Conservation (phyloP, 2,113 vertebrate genomes). For the Epinephelus moara region DNA sequence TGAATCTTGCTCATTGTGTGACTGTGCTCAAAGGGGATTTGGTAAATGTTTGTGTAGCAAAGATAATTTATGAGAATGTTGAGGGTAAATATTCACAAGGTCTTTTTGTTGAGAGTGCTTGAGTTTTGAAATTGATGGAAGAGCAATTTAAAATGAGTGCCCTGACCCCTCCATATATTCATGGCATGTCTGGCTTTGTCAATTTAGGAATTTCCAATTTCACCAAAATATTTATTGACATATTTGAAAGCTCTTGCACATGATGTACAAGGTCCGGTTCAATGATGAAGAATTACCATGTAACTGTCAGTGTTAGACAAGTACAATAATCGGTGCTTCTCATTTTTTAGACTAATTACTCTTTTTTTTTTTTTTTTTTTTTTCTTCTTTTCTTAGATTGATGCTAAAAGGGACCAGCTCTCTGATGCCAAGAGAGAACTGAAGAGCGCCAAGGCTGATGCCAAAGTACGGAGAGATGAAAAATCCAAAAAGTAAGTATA, state of each 20-base stretch:
- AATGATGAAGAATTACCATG: background rate
- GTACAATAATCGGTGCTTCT: background rate
- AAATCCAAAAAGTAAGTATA: constrained; percentile 94
- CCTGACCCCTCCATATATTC: background rate
- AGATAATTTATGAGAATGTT: background rate
- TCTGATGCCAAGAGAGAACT: constrained; percentile 93
- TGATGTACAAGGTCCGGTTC: background rate
- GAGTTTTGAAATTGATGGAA: background rate
- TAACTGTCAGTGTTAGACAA: background rate
- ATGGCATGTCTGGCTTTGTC: background rate
- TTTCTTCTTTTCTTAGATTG: constrained; percentile 85
- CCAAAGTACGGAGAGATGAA: constrained; percentile 95
- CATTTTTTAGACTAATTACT: background rate
- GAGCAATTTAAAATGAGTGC: background rate
- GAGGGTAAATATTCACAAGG: background rate
- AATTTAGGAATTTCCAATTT: background rate
- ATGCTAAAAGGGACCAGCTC: constrained; percentile 97
- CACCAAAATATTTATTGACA: background rate
- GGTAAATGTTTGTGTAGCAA: background rate
- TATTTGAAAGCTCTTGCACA: background rate
- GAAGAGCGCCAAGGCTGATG: constrained; percentile 96
- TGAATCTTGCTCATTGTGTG: background rate
- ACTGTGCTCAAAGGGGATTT: background rate
- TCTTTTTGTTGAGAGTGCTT: background rate
- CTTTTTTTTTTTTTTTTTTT: background rate